These are phyloP conservation scores for human (Homo sapiens) DNA, from an alignment of 2,113 vertebrate genomes.

Conservation along the genomic window GRCh38 chr5:135726501-135727000, in stretches of 20 bases:
- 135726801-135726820: neutral
- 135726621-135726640: neutral
- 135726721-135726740: neutral
- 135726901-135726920: neutral
- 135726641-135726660: neutral
- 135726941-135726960: neutral
- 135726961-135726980: neutral
- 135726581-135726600: neutral
- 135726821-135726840: neutral
- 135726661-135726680: neutral
- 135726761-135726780: neutral
- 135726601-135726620: neutral
- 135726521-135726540: neutral
- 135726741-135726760: neutral
- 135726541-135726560: neutral
- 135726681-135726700: neutral
- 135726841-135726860: neutral
- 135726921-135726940: too few relatives aligned
- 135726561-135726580: neutral
- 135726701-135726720: neutral
- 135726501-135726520: neutral
- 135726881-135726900: too few relatives aligned
- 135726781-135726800: neutral
- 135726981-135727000: neutral
- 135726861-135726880: neutral